A percentile compares a stretch with the other conserved stretches of the same genome.
Conservation (phyloP, 1,140 invertebrate species). For the Lasioglossum albipes region DNA sequence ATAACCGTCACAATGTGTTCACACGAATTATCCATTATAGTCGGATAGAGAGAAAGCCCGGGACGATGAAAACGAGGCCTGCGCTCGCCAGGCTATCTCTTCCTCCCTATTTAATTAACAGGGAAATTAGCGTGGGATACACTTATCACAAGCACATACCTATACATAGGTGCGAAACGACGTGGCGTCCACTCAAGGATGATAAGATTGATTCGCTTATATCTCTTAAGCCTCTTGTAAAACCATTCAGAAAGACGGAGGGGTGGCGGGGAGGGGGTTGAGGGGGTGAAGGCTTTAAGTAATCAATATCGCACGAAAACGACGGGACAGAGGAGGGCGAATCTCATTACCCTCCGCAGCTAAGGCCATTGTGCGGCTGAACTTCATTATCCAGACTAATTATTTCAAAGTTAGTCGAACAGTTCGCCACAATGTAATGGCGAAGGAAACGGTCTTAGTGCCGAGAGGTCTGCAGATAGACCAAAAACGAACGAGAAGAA, state of each 20-base stretch:
- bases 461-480: conserved; percentile 47
- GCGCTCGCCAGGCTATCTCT: not conserved
- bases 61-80: not conserved
- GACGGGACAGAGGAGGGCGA: conserved; percentile 52
- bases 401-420: conserved; percentile 78
- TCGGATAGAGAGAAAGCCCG: not conserved
- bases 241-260: conserved; percentile 28
- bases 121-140: conserved; percentile 2
- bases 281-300: conserved; percentile 48
- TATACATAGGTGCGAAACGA: conserved; percentile 21
- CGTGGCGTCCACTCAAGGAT: conserved; percentile 25
- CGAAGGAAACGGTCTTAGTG: conserved; percentile 71
- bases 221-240: conserved; percentile 37
- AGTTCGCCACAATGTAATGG: conserved; percentile 77
- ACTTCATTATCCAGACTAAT: conserved; percentile 79
- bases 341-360: conserved; percentile 69
- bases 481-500: conserved; percentile 37
- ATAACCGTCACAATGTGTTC: not conserved
- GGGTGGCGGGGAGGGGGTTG: no score
- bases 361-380: conserved; percentile 71
- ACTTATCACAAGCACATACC: not conserved
- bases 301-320: conserved; percentile 71
- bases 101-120: conserved; percentile 30
- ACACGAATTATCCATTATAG: not conserved
- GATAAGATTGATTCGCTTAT: conserved; percentile 59